Conservation (phyloP, 2,113 vertebrate species). For the Syngnathus typhle region DNA sequence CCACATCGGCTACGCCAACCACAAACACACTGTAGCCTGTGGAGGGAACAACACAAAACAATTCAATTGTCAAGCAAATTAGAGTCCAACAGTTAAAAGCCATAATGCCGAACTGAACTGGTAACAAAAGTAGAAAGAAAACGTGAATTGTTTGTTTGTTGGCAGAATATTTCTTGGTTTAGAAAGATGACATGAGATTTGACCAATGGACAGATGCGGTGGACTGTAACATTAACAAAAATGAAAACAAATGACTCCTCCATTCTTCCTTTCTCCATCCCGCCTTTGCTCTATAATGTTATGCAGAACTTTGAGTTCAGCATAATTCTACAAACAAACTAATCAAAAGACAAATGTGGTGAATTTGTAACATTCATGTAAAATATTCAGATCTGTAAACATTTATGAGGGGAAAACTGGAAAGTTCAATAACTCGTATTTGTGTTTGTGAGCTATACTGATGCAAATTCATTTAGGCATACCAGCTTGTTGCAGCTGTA, state of each 20-base stretch:
- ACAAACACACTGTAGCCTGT: conserved; percentile 96
- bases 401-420: not conserved
- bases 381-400: not conserved
- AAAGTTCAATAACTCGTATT: conserved; percentile 12
- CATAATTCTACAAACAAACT: not conserved
- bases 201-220: not conserved
- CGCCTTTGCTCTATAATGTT: not conserved
- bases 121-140: not conserved
- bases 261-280: not conserved
- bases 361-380: not conserved
- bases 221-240: not conserved
- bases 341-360: not conserved
- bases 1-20: conserved; percentile 92
- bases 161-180: not conserved
- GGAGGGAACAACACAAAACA: conserved; percentile 15
- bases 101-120: not conserved
- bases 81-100: not conserved
- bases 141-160: not conserved
- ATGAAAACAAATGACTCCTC: not conserved
- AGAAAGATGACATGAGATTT: not conserved
- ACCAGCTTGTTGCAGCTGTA: conserved; percentile 89
- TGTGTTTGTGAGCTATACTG: not conserved
- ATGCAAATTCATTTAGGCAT: conserved; percentile 27
- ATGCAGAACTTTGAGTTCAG: not conserved
- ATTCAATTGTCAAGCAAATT: conserved; percentile 23